phyloP scores from a whole-genome alignment of 2,888 invertebrate species.

The Didymodactylos carnosus region DNA sequence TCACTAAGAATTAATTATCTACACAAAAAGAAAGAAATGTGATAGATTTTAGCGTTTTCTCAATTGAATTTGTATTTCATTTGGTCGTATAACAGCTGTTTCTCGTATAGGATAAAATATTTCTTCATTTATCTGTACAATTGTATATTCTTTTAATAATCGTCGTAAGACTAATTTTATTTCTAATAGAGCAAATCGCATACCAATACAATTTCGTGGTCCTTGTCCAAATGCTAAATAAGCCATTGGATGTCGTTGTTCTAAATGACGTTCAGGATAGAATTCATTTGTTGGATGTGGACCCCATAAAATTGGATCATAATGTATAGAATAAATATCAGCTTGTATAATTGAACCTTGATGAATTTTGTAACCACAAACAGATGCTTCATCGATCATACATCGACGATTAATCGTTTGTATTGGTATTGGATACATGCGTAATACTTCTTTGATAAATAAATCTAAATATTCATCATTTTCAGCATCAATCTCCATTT shows the following conservation, averaged over 20 bases:
- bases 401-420: neutral
- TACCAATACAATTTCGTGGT: conserved; percentile 26
- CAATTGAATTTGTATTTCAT: neutral
- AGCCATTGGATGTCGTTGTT: conserved; percentile 17
- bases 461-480: conserved; percentile 33
- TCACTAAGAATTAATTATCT: too few species aligned
- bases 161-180: conserved; percentile 22
- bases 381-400: neutral
- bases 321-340: conserved; percentile 13
- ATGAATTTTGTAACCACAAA: neutral
- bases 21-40: too few species aligned
- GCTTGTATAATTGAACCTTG: conserved; percentile 12
- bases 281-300: conserved; percentile 13
- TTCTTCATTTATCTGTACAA: conserved; percentile 13
- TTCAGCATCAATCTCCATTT: neutral
- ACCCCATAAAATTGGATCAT: conserved; percentile 14
- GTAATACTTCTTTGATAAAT: conserved; percentile 34
- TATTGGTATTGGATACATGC: conserved; percentile 30
- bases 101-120: neutral
- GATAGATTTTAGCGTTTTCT: too few species aligned
- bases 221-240: conserved; percentile 27
- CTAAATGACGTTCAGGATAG: conserved; percentile 8
- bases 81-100: neutral
- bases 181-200: conserved; percentile 25
- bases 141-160: conserved; percentile 21